Percentiles rank a stretch among this genome's conserved stretches.
Conservation (phyloP, 1,140 invertebrate species). For the Caenorhabditis briggsae region DNA sequence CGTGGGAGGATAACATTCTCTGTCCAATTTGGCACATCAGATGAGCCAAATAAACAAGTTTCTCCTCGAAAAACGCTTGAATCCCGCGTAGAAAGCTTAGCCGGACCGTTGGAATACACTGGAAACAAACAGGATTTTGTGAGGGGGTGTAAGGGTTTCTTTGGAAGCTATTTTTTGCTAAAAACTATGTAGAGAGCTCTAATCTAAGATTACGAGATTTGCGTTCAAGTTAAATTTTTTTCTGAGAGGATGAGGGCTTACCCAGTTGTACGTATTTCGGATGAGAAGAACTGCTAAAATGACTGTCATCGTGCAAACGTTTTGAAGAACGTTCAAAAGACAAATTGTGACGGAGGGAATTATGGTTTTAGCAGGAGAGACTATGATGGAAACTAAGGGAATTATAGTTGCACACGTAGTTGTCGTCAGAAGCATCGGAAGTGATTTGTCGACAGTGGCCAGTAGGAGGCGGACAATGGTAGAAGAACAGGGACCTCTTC, state of each 20-base stretch:
- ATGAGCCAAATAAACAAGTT: constrained; percentile 33
- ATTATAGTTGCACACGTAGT: constrained; percentile 21
- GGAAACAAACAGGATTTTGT: neutral
- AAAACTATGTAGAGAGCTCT: neutral
- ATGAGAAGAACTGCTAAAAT: neutral
- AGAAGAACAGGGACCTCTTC: constrained; percentile 25
- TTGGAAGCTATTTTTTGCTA: neutral
- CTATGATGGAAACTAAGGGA: constrained; percentile 19
- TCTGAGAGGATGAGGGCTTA: constrained; percentile 10
- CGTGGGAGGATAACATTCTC: constrained; percentile 3
- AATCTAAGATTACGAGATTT: constrained; percentile 13
- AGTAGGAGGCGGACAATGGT: constrained; percentile 36
- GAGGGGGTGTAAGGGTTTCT: neutral
- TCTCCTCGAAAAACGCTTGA: constrained; percentile 38
- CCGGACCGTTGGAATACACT: constrained; percentile 28
- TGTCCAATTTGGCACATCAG: constrained; percentile 38
- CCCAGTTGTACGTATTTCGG: constrained; percentile 36
- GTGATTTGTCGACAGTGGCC: constrained; percentile 31
- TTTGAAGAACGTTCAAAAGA: constrained; percentile 31
- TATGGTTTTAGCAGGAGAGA: constrained; percentile 26
- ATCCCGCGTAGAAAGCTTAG: constrained; percentile 16
- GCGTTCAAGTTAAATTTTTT: neutral
- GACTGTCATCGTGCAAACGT: constrained; percentile 16
- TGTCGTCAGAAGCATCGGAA: constrained; percentile 29
- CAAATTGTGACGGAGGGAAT: constrained; percentile 18